A percentile compares a stretch with the other conserved stretches of the same genome.
Evolutionary conservation across 2,888 invertebrate genomes (phyloP).

Genomic region (Pomacea canaliculata): DNA sequence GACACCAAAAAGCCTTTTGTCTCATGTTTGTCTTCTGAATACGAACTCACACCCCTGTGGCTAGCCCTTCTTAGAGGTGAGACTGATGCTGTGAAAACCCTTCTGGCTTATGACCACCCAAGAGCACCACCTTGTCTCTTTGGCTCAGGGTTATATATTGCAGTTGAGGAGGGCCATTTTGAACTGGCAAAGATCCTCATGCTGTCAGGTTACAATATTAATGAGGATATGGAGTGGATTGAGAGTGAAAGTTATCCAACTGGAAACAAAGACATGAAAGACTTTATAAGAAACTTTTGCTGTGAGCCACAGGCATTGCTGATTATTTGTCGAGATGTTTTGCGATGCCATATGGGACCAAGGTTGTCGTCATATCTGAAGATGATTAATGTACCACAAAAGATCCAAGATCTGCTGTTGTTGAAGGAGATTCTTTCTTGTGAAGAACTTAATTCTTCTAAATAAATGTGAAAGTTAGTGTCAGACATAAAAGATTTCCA

Average conservation of each 20-base stretch:
- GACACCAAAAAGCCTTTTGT: slow-evolving; percentile 10
- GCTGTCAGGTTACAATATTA: slow-evolving; percentile 30
- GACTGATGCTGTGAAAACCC: slow-evolving; percentile 23
- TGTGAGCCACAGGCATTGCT: slow-evolving; percentile 26
- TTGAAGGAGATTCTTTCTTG: slow-evolving; percentile 18
- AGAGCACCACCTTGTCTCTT: slow-evolving; percentile 33
- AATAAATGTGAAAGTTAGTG: no score
- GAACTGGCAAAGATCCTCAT: slow-evolving; percentile 28
- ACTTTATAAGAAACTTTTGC: slow-evolving; percentile 19
- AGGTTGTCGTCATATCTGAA: slow-evolving; percentile 7
- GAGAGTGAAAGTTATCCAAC: slow-evolving; percentile 28
- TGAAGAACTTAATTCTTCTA: neutral
- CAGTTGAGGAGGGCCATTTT: slow-evolving; percentile 27
- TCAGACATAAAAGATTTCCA: no score
- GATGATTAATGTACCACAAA: slow-evolving; percentile 10
- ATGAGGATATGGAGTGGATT: slow-evolving; percentile 35
- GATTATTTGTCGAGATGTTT: slow-evolving; percentile 24
- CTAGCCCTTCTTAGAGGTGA: slow-evolving; percentile 30
- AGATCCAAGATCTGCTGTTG: slow-evolving; percentile 13
- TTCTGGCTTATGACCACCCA: slow-evolving; percentile 30
- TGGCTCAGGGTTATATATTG: slow-evolving; percentile 33
- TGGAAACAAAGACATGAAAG: slow-evolving; percentile 24
- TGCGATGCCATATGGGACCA: slow-evolving; percentile 21
- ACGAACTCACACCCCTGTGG: slow-evolving; percentile 36
- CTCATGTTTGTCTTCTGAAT: slow-evolving; percentile 15